These are phyloP conservation scores for Busseola fusca DNA, from an alignment of 2,888 invertebrate genomes.

Conservation along the genomic window DNA sequence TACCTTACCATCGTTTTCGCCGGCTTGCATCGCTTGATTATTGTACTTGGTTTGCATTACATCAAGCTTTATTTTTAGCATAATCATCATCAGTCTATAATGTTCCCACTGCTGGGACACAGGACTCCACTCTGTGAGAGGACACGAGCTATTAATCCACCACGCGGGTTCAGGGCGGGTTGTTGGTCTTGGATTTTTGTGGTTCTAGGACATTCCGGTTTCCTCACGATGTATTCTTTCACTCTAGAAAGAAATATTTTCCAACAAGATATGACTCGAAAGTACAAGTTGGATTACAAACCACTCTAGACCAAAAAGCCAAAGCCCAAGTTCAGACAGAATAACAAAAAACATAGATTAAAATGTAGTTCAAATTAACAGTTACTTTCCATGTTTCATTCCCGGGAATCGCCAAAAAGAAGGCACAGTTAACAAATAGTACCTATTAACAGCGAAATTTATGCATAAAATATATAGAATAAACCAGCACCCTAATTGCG, in stretches of 20 bases:
- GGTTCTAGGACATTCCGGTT: too few relatives aligned
- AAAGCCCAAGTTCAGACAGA: conserved; percentile 2
- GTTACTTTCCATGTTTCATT: conserved; percentile 10
- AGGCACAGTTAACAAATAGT: conserved; percentile 44
- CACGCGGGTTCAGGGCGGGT: too few relatives aligned
- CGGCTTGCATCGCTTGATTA: not conserved
- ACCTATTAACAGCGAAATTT: conserved; percentile 40
- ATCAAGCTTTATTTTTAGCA: not conserved
- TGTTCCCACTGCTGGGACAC: too few relatives aligned
- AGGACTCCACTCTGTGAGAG: too few relatives aligned
- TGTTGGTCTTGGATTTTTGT: too few relatives aligned
- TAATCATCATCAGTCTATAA: too few relatives aligned
- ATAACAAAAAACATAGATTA: conserved; percentile 14
- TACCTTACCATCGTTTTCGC: not conserved
- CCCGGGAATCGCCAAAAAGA: conserved; percentile 25
- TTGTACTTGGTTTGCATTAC: not conserved
- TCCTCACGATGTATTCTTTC: too few relatives aligned
- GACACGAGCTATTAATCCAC: too few relatives aligned
- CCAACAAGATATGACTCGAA: not conserved
- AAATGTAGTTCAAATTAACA: conserved; percentile 25
- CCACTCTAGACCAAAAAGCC: not conserved
- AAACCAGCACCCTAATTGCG: too few relatives aligned
- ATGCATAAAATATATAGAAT: conserved; percentile 19
- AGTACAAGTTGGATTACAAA: not conserved
- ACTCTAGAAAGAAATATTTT: not conserved